phyloP scores from a whole-genome alignment of 1,140 invertebrate species.

The Aradophagus sp. region DNA sequence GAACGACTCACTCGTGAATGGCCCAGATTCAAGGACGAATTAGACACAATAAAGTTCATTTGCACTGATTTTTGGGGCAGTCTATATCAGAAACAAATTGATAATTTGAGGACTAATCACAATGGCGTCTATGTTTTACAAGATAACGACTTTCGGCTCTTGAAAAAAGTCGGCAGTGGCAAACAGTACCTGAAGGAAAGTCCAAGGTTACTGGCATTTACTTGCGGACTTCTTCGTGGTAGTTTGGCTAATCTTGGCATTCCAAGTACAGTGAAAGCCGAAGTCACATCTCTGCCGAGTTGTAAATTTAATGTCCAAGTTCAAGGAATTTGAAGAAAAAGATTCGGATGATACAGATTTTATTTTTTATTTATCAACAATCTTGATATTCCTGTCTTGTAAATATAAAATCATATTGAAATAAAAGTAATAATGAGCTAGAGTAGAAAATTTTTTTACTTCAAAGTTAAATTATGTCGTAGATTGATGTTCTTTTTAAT shows the following conservation, averaged over 20 bases:
- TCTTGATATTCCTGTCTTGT: too few species aligned
- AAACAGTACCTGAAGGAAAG: conserved; percentile 94
- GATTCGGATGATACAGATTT: neutral
- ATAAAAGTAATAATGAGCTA: too few species aligned
- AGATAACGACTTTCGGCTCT: conserved; percentile 94
- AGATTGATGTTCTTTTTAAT: too few species aligned
- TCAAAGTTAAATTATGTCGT: too few species aligned
- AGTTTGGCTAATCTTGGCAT: conserved; percentile 96
- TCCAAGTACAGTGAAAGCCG: conserved; percentile 94
- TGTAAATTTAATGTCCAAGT: conserved; percentile 97
- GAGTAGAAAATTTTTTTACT: too few species aligned
- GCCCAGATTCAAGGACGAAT: conserved; percentile 95
- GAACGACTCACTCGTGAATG: conserved; percentile 95
- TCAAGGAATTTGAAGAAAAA: conserved; percentile 74
- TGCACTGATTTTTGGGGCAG: conserved; percentile 99
- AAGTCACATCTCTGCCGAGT: conserved; percentile 92
- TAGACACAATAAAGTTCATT: conserved; percentile 99
- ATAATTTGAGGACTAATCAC: conserved; percentile 98
- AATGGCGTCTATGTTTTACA: conserved; percentile 99
- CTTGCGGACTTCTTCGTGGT: conserved; percentile 95
- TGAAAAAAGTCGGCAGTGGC: conserved; percentile 85
- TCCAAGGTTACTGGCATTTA: conserved; percentile 92
- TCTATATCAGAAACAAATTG: conserved; percentile 98
- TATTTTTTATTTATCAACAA: conserved; percentile 2
- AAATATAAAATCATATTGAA: too few species aligned